Conservation (phyloP, 2,888 invertebrate genomes). For the Neoscelio sp. region DNA sequence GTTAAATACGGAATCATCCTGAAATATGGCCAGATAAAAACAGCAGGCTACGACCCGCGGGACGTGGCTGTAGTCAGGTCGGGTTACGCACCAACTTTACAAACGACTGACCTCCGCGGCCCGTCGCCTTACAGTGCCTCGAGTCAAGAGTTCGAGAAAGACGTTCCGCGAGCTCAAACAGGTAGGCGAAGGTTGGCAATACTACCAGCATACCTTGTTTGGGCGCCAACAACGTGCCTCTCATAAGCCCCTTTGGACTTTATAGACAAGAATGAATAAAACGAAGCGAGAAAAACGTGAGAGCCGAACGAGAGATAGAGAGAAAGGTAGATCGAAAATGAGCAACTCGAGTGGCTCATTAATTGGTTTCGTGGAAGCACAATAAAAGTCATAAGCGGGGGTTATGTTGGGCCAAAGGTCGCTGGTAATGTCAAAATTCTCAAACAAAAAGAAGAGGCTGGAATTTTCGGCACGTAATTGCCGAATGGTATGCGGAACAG, state of each 20-base stretch:
- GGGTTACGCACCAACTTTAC: conserved; percentile 80
- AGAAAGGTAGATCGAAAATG: conserved; percentile 51
- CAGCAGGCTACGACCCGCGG: conserved; percentile 81
- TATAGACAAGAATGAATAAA: conserved; percentile 65
- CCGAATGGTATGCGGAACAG: too few species aligned
- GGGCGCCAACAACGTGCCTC: conserved; percentile 63
- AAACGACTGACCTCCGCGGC: conserved; percentile 78
- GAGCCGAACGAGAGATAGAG: conserved; percentile 43
- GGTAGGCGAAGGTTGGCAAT: conserved; percentile 60
- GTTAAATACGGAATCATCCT: conserved; percentile 78
- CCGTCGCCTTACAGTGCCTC: conserved; percentile 69
- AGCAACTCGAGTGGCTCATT: conserved; percentile 31
- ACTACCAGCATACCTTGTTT: conserved; percentile 67
- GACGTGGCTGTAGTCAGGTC: conserved; percentile 78
- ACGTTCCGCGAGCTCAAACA: conserved; percentile 65
- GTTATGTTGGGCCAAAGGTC: neutral
- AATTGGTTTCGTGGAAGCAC: conserved; percentile 19
- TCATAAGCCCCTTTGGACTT: conserved; percentile 62
- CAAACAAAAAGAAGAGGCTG: too few species aligned
- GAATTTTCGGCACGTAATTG: too few species aligned
- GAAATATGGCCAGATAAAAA: conserved; percentile 82
- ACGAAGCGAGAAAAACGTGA: conserved; percentile 58
- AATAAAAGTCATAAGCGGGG: conserved; percentile 18
- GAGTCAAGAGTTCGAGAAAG: conserved; percentile 39
- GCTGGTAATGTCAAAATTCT: too few species aligned